These are phyloP conservation scores for Cetoscarus ocellatus DNA, from an alignment of 2,797 vertebrate species.

Conservation along the genomic window DNA sequence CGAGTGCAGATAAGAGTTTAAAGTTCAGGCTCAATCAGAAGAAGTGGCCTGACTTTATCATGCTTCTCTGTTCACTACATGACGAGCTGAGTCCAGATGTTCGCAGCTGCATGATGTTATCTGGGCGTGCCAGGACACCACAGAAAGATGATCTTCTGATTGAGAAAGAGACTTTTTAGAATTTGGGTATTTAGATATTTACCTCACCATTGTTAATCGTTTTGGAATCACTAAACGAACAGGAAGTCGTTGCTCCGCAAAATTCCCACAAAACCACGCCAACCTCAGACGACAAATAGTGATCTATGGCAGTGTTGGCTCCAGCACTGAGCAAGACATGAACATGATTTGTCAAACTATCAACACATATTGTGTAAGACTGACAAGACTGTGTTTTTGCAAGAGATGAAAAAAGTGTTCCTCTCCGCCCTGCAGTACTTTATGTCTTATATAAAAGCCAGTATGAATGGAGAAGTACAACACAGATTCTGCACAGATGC, in stretches of 20 bases:
- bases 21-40: slow-evolving; percentile 6
- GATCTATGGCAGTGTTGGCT: slow-evolving; percentile 25
- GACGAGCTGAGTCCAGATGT: slow-evolving; percentile 32
- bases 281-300: slow-evolving; percentile 43
- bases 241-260: slow-evolving; percentile 36
- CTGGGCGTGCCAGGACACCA: slow-evolving; percentile 39
- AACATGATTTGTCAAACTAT: slow-evolving; percentile 36
- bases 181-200: slow-evolving; percentile 45
- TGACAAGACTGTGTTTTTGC: slow-evolving; percentile 43
- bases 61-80: neutral
- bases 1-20: neutral
- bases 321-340: slow-evolving; percentile 13
- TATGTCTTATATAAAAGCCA: neutral
- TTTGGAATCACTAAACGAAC: slow-evolving; percentile 44
- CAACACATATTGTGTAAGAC: slow-evolving; percentile 43
- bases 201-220: slow-evolving; percentile 22
- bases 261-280: slow-evolving; percentile 24
- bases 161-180: slow-evolving; percentile 41
- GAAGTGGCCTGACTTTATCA: slow-evolving; percentile 8
- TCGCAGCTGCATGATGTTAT: slow-evolving; percentile 37
- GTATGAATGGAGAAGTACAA: neutral
- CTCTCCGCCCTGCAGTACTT: slow-evolving; percentile 1
- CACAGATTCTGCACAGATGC: slow-evolving; percentile 1
- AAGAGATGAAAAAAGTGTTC: slow-evolving; percentile 27
- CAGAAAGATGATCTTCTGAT: slow-evolving; percentile 30